Evolutionary conservation across 1,140 invertebrate species (phyloP).

Genomic region (Drosophila rufa): DNA sequence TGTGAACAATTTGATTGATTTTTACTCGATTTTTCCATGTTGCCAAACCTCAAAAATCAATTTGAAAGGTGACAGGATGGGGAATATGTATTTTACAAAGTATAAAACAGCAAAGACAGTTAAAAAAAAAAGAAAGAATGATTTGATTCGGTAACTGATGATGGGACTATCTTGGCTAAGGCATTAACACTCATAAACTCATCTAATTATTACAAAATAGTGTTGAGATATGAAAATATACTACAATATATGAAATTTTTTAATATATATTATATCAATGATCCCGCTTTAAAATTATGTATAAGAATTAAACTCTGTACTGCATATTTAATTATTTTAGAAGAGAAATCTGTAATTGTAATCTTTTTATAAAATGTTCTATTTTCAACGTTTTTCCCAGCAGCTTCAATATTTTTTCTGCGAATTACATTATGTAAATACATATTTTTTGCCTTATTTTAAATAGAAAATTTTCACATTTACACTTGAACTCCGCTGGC

Average conservation of each 20-base stretch:
- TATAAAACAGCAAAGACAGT: background rate
- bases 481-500: constrained; percentile 55
- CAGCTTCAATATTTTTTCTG: background rate
- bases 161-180: no score
- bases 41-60: constrained; percentile 35
- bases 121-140: background rate
- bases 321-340: no score
- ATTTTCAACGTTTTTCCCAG: background rate
- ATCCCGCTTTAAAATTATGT: no score
- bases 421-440: background rate
- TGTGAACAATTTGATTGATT: constrained; percentile 70
- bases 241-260: no score
- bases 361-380: background rate
- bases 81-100: constrained; percentile 4
- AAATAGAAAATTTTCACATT: constrained; percentile 49
- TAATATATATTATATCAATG: no score
- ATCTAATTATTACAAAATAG: no score
- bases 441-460: constrained; percentile 26
- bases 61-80: constrained; percentile 12
- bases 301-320: no score
- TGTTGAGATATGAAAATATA: no score
- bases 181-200: background rate
- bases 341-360: no score
- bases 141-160: background rate
- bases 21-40: constrained; percentile 27